Percentiles rank a stretch among this genome's conserved stretches.
phyloP scores from a whole-genome alignment of 2,888 invertebrate genomes.

The Drosophila maculinotata region DNA sequence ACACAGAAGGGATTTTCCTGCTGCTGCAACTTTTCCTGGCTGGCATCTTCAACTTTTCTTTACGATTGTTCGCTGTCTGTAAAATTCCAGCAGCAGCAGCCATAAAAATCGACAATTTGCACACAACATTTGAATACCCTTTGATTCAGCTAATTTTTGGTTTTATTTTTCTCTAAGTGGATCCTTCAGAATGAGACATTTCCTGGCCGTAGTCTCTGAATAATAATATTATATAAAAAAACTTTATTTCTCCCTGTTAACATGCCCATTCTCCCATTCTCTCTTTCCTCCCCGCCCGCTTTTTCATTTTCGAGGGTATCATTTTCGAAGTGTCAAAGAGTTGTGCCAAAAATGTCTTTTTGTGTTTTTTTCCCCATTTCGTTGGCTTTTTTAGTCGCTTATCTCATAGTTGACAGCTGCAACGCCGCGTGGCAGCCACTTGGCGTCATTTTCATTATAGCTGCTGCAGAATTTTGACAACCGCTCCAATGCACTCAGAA shows the following conservation, averaged over 20 bases:
- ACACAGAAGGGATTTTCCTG: neutral
- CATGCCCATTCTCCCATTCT: too few species aligned
- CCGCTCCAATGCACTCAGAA: too few species aligned
- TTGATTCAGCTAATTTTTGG: too few species aligned
- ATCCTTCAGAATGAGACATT: too few species aligned
- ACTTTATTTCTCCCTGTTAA: too few species aligned
- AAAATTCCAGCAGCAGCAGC: neutral
- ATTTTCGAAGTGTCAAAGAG: too few species aligned
- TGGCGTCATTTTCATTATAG: conserved; percentile 6
- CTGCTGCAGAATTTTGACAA: conserved; percentile 1
- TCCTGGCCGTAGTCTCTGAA: too few species aligned
- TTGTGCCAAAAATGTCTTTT: conserved; percentile 1
- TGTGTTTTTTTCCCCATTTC: conserved; percentile 8
- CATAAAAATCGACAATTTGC: conserved; percentile 8
- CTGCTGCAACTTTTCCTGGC: conserved; percentile 11
- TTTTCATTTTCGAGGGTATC: conserved; percentile 1
- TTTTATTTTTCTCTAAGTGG: too few species aligned
- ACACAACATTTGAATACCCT: conserved; percentile 18
- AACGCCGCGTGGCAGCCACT: conserved; percentile 6
- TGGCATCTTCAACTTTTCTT: conserved; percentile 42
- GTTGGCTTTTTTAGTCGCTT: conserved; percentile 16
- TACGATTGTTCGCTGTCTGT: conserved; percentile 39
- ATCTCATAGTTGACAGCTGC: conserved; percentile 15
- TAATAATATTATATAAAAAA: too few species aligned
- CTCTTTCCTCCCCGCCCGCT: too few species aligned